Conservation (phyloP, 2,113 vertebrate genomes). For the Callithrix jacchus region DNA sequence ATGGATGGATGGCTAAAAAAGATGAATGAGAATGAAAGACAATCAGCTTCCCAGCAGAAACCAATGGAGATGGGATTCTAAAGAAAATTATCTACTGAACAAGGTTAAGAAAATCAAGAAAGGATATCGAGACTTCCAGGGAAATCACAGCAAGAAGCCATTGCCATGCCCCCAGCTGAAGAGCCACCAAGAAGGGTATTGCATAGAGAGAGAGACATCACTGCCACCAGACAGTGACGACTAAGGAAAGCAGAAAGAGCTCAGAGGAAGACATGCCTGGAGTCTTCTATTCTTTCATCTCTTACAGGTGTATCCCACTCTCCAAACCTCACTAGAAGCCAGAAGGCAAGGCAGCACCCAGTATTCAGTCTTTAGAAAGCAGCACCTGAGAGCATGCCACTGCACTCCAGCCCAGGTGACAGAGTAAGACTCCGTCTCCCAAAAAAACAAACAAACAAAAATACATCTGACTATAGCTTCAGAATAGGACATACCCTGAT, state of each 20-base stretch:
- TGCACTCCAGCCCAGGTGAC: no score
- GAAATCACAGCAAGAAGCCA: background rate
- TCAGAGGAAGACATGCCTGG: background rate
- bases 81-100: background rate
- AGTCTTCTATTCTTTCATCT: background rate
- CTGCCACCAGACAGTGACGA: background rate
- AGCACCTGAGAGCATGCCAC: no score
- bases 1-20: background rate
- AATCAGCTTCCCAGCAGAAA: background rate
- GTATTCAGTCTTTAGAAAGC: background rate
- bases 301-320: background rate
- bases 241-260: background rate
- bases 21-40: background rate
- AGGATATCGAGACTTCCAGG: background rate
- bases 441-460: no score
- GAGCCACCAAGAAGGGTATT: background rate
- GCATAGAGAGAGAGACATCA: background rate
- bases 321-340: background rate
- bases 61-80: background rate
- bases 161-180: background rate
- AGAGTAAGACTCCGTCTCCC: no score
- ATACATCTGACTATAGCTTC: background rate
- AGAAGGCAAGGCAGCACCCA: accelerated
- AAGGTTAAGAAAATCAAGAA: background rate
- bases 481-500: background rate